Conservation (phyloP, 2,113 vertebrate species). For the Sprattus sprattus region DNA sequence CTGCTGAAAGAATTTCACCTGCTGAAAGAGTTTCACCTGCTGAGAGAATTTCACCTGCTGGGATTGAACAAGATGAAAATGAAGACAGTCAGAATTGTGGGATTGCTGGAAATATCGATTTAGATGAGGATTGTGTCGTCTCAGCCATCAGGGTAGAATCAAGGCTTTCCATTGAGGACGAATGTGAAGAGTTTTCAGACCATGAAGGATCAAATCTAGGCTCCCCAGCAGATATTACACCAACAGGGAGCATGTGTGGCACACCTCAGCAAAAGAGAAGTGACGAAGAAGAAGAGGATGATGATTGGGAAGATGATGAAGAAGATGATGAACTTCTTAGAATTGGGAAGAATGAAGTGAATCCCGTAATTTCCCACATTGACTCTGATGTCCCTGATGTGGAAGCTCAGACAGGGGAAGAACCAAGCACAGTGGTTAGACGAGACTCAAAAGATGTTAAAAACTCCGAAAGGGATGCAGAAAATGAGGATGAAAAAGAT, state of each 20-base stretch:
- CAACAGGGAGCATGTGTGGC: background rate
- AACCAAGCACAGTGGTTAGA: background rate
- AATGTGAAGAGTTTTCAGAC: constrained; percentile 55
- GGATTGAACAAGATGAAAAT: background rate
- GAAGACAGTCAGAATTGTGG: background rate
- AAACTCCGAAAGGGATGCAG: background rate
- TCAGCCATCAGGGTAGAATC: constrained; percentile 69
- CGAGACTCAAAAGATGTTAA: background rate
- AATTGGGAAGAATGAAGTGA: constrained; percentile 1
- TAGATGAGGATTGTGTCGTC: constrained; percentile 63
- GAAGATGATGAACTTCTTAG: constrained; percentile 35
- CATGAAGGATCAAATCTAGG: background rate
- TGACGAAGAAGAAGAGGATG: constrained; percentile 42
- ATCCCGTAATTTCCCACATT: background rate
- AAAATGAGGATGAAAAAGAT: constrained; percentile 12
- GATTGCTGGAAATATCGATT: constrained; percentile 37
- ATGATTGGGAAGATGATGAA: constrained; percentile 33
- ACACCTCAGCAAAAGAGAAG: constrained; percentile 31
- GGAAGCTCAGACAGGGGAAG: background rate
- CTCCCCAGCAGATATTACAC: constrained; percentile 1
- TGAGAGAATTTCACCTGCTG: background rate
- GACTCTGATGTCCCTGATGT: background rate
- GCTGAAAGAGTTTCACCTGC: too few relatives aligned
- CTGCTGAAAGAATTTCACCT: background rate
- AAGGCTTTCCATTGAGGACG: constrained; percentile 69